Evolutionary conservation across 1,140 invertebrate species (phyloP).

Genomic region (Neotoxoptera formosana): DNA sequence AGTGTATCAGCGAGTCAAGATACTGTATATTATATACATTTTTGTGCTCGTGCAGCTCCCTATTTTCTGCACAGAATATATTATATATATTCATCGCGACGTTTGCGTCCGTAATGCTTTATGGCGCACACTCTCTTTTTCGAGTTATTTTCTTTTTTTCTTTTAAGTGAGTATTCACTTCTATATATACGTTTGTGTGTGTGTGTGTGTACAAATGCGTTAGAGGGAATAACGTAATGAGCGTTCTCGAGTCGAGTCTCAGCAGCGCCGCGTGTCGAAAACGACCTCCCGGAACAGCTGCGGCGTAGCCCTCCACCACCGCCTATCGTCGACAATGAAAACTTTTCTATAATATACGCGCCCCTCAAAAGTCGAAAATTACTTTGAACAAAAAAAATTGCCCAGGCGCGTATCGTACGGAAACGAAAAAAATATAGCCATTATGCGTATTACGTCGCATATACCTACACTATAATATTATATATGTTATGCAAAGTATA

Average conservation of each 20-base stretch:
- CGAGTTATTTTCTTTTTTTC: slow-evolving; percentile 7
- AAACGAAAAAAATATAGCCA: not conserved
- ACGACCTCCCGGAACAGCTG: slow-evolving; percentile 22
- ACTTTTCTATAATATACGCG: not conserved
- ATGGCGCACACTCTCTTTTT: not conserved
- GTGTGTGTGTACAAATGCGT: not conserved
- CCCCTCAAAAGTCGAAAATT: slow-evolving; percentile 31
- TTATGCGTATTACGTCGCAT: not conserved
- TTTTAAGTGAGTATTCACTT: not conserved
- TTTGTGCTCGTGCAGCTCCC: not conserved
- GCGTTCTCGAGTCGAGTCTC: not conserved
- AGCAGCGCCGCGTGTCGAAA: slow-evolving; percentile 48
- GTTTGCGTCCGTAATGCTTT: slow-evolving; percentile 14
- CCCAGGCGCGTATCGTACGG: not conserved
- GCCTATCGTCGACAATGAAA: not conserved
- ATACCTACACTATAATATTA: not conserved
- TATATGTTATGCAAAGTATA: too few relatives aligned
- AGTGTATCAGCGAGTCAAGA: not conserved
- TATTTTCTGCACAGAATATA: not conserved
- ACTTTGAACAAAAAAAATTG: not conserved
- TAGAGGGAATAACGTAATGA: slow-evolving; percentile 10
- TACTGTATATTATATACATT: not conserved
- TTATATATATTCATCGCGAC: not conserved
- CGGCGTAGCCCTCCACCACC: too few relatives aligned
- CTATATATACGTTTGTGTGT: not conserved